Base-by-base conservation (phyloP, 2,888 invertebrate genomes). In the Hypselothyrea guttata region DNA sequence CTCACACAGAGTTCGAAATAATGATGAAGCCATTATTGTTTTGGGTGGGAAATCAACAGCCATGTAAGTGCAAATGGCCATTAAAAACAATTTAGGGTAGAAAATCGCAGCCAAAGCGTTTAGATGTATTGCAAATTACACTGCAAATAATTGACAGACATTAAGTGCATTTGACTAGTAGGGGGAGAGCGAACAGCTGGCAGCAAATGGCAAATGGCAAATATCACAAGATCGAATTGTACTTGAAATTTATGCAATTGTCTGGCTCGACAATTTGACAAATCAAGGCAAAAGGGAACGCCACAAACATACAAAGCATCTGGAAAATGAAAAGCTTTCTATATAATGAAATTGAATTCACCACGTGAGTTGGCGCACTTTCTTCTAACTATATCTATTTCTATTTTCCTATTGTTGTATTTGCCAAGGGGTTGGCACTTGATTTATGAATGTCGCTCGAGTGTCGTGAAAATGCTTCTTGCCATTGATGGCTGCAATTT, bases 141-240 rank as follows among this genome's bases (percentile, higher is more conserved):
- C 84, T 82, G 86, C 84, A 84, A 84, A 86, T 84, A 85, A 85
- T 79, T 69, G 84, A 71, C 63, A 71, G 75, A 71, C 82, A 85
- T 79, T 84, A 73, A 79, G 73, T 54, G 68, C 60, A 46, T 57
- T 70, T 58, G 8, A 37, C 22, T 5, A 7, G 5, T 18, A 8
- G 42, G 8, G 7, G 34, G 1, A 9, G 12, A 34, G 8, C 44
- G 28, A n/a, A 55, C 74, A 64, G 71, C 71, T 76, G 68, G 30
- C 46, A 42, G 37, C 22, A 22, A 22, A 22, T n/a, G 1, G 4
- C 18, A 57, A 56, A 70, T 59, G 1, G 4, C 18, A 57, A 56
- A 70, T 59, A 60, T 62, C 64, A 33, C 37, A 49, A 38, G 41
- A 33, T 34, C 16, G 37, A 54, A 49, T n/a, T 13, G 7, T 30